phyloP scores from a whole-genome alignment of 2,113 vertebrate species.

The Falcunculus frontatus region DNA sequence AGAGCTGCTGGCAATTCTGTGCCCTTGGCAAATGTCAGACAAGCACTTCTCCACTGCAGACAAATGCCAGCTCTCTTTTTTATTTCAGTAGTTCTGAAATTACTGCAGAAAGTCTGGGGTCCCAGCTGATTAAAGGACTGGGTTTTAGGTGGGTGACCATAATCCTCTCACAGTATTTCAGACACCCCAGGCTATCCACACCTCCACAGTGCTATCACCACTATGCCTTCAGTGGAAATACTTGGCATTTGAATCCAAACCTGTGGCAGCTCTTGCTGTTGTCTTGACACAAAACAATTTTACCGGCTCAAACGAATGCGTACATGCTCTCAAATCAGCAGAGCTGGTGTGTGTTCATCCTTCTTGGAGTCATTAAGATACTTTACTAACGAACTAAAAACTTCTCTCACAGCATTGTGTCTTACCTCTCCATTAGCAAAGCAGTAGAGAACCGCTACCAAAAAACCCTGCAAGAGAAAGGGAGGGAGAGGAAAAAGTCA shows the following conservation, averaged over 20 bases:
- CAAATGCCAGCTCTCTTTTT: neutral
- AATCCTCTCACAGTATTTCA: neutral
- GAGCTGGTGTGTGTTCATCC: neutral
- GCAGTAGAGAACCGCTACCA: conserved; percentile 91
- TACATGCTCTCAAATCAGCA: neutral
- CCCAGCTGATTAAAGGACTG: neutral
- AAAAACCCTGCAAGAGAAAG: conserved; percentile 79
- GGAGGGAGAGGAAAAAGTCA: neutral
- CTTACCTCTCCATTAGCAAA: conserved; percentile 96
- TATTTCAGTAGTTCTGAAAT: neutral
- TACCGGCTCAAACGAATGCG: neutral
- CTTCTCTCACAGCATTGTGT: neutral
- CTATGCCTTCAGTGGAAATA: neutral
- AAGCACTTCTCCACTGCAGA: neutral
- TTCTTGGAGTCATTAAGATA: neutral
- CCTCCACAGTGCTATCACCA: neutral
- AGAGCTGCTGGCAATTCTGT: neutral
- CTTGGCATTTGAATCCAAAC: neutral
- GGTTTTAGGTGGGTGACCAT: neutral
- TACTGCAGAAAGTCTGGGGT: neutral
- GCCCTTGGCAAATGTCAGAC: neutral
- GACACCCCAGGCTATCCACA: neutral
- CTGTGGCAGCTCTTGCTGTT: neutral
- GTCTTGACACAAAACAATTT: neutral
- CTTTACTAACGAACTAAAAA: neutral